Base-by-base conservation (phyloP, 2,888 invertebrate species). In the Pandemis cinnamomeana region DNA sequence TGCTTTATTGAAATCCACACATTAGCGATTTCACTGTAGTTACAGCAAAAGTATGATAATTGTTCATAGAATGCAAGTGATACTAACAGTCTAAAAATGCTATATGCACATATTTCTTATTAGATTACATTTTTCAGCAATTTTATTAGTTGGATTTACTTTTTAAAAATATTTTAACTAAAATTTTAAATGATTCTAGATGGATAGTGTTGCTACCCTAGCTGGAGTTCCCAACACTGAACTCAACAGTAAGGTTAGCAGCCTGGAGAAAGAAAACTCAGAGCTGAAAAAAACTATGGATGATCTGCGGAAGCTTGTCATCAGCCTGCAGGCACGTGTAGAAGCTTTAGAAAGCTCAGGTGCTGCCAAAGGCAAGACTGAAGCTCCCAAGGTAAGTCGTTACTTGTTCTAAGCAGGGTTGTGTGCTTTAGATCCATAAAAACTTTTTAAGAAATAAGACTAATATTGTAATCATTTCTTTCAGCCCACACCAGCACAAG, bases 141-240 rank as follows among this genome's bases (percentile, higher is more conserved):
- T 58, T 27, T 10, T 58, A 58, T 27, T 58, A 27, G 5, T 58
- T 58, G 27, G 2, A 7, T 27, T 27, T 3, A 3, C 8, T 58
- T 58, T 10, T 55, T 55, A 20, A 15, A 53, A 20, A 20, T 10
- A 11, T 58, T 6, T 27, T 36, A 58, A 58, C 27, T 58, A 8
- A 20, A 55, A 55, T 7, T 5, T 27, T 27, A 10, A 10, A 48
- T 58, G 5, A 78, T 93, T 94, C 66, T 86, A 96, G 96, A 96
- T 96, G 95, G 96, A 96, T 80, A 95, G 95, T 83, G 95, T 96
- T 78, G 95, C 95, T 77, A 92, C 94, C 51, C 83, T 95, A 77
- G 94, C 95, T 76, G 93, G 95, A 76, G 92, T 95, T 71, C 92
- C 95, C 27, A 95, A 95, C 80, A 94, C 93, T 70, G 96, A 95